Evolutionary conservation across 2,888 invertebrate genomes (phyloP).

Genomic region (Eupithecia dodoneata): DNA sequence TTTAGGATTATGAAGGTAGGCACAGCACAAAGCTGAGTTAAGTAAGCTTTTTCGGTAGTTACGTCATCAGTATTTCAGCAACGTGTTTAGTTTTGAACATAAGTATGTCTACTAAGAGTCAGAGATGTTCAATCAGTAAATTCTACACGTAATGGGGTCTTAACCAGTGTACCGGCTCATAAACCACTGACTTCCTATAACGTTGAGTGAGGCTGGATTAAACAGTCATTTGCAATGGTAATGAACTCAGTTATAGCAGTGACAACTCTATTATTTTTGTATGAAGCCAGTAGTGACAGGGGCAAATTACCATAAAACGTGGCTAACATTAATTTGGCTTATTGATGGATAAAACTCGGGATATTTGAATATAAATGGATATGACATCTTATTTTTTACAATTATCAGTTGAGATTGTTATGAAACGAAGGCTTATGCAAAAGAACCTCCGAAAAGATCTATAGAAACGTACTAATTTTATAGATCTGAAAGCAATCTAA

Average conservation of each 20-base stretch:
- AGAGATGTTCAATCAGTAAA: not conserved
- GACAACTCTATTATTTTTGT: constrained; percentile 70
- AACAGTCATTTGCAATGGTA: constrained; percentile 62
- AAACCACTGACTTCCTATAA: constrained; percentile 47
- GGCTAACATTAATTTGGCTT: constrained; percentile 65
- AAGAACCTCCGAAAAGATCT: no score
- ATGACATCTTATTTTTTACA: constrained; percentile 24
- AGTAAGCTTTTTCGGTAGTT: no score
- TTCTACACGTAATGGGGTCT: not conserved
- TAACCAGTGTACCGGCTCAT: constrained; percentile 1
- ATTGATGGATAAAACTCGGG: constrained; percentile 54
- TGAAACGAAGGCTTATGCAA: not conserved
- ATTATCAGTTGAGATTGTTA: not conserved
- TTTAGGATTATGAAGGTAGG: no score
- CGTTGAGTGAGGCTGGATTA: constrained; percentile 47
- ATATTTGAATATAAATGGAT: constrained; percentile 34
- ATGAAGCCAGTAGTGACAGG: constrained; percentile 53
- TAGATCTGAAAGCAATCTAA: not conserved
- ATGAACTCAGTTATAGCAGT: constrained; percentile 59
- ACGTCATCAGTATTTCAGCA: not conserved
- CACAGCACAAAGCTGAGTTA: no score
- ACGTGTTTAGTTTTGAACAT: not conserved
- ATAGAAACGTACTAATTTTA: not conserved
- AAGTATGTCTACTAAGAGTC: not conserved
- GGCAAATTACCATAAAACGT: constrained; percentile 64